Evolutionary conservation across 1,140 invertebrate genomes (phyloP).

Genomic region (Brachionus rotundiformis): DNA sequence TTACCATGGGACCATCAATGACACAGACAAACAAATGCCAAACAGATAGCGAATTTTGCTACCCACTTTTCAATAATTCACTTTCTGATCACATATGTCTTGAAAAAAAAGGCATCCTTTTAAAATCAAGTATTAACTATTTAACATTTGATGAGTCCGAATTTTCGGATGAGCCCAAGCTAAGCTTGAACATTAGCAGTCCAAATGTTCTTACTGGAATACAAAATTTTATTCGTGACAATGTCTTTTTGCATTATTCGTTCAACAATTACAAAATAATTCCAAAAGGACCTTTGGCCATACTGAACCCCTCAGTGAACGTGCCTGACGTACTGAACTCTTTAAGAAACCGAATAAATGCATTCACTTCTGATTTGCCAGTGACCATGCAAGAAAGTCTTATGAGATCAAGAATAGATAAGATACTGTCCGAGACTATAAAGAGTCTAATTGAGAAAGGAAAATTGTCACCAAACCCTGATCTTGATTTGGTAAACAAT

Average conservation of each 20-base stretch:
- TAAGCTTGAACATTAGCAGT: background rate
- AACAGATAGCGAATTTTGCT: background rate
- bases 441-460: background rate
- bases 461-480: constrained; percentile 16
- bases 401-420: background rate
- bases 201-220: constrained; percentile 7
- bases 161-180: background rate
- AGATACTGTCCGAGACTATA: background rate
- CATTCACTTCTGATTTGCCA: background rate
- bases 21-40: background rate
- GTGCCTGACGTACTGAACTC: constrained; percentile 19
- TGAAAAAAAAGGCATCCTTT: background rate
- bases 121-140: background rate
- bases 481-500: background rate
- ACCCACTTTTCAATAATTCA: background rate
- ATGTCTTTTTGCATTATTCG: background rate
- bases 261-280: constrained; percentile 4
- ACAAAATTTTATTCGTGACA: constrained; percentile 41
- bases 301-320: constrained; percentile 30
- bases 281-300: constrained; percentile 44
- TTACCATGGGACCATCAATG: background rate
- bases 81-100: constrained; percentile 11
- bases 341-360: constrained; percentile 17
- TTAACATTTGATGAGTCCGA: constrained; percentile 24
- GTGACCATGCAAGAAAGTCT: background rate